phyloP scores from a whole-genome alignment of 2,888 invertebrate species.

The Hoplodrina ambigua region DNA sequence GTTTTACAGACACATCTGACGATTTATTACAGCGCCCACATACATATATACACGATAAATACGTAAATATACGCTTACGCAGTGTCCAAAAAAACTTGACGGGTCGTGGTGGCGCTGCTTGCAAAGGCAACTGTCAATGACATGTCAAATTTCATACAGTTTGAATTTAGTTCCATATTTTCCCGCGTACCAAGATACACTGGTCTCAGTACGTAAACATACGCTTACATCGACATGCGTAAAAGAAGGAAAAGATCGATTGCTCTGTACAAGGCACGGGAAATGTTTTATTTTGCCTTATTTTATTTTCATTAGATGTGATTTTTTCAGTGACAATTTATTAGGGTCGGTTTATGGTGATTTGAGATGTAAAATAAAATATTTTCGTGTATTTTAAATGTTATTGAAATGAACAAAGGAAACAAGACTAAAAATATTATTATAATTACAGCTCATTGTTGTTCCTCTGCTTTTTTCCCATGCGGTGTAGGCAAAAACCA shows the following conservation, averaged over 20 bases:
- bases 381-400: background rate
- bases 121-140: conserved; percentile 30
- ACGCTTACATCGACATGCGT: conserved; percentile 53
- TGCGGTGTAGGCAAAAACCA: no score
- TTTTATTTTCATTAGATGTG: conserved; percentile 52
- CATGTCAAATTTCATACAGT: conserved; percentile 30
- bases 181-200: background rate
- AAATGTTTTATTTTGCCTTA: conserved; percentile 52
- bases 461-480: no score
- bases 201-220: conserved; percentile 55
- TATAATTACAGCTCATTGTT: no score
- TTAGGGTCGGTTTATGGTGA: conserved; percentile 37
- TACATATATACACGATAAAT: conserved; percentile 68
- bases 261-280: conserved; percentile 42
- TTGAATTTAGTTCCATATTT: conserved; percentile 16
- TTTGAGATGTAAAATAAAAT: conserved; percentile 11
- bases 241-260: conserved; percentile 56
- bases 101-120: conserved; percentile 16
- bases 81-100: conserved; percentile 21
- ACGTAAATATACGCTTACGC: conserved; percentile 59
- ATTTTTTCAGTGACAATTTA: conserved; percentile 41
- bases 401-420: no score
- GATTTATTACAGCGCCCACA: conserved; percentile 73
- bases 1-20: conserved; percentile 73
- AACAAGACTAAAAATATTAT: background rate